Conservation (phyloP, 2,888 invertebrate genomes). For the Ochropleura plecta region DNA sequence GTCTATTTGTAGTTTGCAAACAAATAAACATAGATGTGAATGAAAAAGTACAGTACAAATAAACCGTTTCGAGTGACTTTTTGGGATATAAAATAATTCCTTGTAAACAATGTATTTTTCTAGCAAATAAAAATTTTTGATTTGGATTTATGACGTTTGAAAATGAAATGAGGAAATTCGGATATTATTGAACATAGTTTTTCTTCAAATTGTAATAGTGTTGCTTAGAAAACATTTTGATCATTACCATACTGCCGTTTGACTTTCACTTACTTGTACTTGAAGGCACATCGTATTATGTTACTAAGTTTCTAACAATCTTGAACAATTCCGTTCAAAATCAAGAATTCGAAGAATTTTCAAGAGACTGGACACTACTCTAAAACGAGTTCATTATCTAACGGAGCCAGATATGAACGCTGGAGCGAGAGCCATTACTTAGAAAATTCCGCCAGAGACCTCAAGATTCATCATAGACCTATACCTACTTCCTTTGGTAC, state of each 20-base stretch:
- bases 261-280: not conserved
- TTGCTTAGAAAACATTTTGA: not conserved
- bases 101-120: no score
- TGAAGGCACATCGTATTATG: not conserved
- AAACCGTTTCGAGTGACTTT: no score
- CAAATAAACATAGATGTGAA: no score
- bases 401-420: not conserved
- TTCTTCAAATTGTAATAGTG: no score
- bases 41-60: no score
- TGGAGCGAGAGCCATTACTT: slow-evolving; percentile 5
- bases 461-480: slow-evolving; percentile 38
- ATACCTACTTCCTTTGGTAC: slow-evolving; percentile 18
- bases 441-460: slow-evolving; percentile 4
- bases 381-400: not conserved
- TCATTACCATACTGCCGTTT: not conserved
- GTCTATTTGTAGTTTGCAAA: no score
- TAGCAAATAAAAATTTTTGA: no score
- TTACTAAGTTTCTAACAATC: not conserved
- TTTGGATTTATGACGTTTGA: no score
- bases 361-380: not conserved
- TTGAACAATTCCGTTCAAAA: not conserved
- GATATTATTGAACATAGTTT: not conserved
- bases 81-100: no score
- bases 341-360: not conserved
- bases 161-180: not conserved